Evolutionary conservation across 1,140 invertebrate species (phyloP).

Genomic region (Anoplophora glabripennis): DNA sequence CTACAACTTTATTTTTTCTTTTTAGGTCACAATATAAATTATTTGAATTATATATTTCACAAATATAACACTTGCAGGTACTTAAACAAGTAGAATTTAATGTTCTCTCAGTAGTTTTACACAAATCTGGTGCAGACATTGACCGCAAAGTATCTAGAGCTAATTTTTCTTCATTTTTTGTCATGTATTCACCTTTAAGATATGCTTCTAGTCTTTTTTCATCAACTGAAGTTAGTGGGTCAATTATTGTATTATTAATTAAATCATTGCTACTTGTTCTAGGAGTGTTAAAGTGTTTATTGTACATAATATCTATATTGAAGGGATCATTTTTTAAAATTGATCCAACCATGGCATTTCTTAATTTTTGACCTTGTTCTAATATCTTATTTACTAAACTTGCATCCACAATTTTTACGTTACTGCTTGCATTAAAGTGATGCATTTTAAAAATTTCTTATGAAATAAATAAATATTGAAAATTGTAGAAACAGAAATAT

Average conservation of each 20-base stretch:
- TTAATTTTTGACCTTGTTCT: constrained; percentile 41
- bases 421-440: too few relatives aligned
- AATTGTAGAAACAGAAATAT: too few relatives aligned
- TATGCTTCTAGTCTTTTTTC: constrained; percentile 32
- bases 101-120: constrained; percentile 30
- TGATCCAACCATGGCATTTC: constrained; percentile 42
- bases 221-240: constrained; percentile 14
- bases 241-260: background rate
- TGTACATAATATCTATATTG: constrained; percentile 31
- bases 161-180: constrained; percentile 38
- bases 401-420: too few relatives aligned
- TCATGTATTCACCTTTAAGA: constrained; percentile 42
- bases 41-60: constrained; percentile 29
- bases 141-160: constrained; percentile 44
- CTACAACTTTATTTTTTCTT: constrained; percentile 3
- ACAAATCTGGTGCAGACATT: constrained; percentile 40
- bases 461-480: too few relatives aligned
- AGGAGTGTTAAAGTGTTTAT: constrained; percentile 20
- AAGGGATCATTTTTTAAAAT: constrained; percentile 43
- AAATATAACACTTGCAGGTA: constrained; percentile 31
- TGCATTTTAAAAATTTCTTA: too few relatives aligned
- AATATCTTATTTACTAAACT: constrained; percentile 40
- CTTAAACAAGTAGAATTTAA: constrained; percentile 23
- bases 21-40: constrained; percentile 34
- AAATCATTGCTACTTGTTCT: constrained; percentile 14